phyloP scores from a whole-genome alignment of 2,888 invertebrate species.

The Trichopoda pennipes region DNA sequence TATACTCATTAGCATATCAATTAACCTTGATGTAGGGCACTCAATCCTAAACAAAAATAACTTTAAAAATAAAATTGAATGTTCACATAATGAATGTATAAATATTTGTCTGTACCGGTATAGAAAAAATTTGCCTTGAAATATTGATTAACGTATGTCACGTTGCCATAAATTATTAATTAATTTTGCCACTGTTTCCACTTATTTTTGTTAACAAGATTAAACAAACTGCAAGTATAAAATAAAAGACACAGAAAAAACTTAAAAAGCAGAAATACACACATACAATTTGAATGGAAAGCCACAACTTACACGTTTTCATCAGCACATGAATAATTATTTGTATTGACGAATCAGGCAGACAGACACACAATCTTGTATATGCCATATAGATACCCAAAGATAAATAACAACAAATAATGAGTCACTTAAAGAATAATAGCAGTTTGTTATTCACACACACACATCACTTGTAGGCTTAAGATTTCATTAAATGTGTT shows the following conservation, averaged over 20 bases:
- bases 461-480: conserved; percentile 31
- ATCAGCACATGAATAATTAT: conserved; percentile 29
- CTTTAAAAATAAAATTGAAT: background rate
- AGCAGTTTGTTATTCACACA: conserved; percentile 8
- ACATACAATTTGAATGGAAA: conserved; percentile 18
- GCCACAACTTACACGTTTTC: background rate
- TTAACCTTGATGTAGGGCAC: too few species aligned
- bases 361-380: conserved; percentile 3
- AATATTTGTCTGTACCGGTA: background rate
- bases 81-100: background rate
- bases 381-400: background rate
- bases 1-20: too few species aligned
- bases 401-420: conserved; percentile 18
- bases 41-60: background rate
- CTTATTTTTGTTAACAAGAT: conserved; percentile 48
- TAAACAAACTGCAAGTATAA: conserved; percentile 13
- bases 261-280: conserved; percentile 3
- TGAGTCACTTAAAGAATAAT: conserved; percentile 20
- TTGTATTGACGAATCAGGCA: background rate
- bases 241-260: conserved; percentile 6
- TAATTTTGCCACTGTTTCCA: conserved; percentile 72
- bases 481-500: conserved; percentile 22
- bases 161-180: conserved; percentile 77
- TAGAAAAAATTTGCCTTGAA: conserved; percentile 58
- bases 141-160: conserved; percentile 74